phyloP scores from a whole-genome alignment of 2,888 invertebrate species.

The Chaitophorus viminalis region DNA sequence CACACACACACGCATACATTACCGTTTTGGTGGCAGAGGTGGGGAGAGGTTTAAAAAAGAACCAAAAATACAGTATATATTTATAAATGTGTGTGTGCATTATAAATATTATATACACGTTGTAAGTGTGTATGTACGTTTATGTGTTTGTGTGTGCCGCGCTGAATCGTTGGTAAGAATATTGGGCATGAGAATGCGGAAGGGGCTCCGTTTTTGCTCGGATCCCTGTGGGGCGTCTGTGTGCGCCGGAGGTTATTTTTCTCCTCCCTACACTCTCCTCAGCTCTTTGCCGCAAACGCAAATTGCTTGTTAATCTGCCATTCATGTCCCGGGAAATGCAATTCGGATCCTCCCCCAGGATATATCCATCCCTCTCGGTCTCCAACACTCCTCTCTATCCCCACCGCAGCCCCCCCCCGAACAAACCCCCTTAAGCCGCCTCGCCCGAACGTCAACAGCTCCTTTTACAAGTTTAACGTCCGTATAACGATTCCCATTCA shows the following conservation, averaged over 20 bases:
- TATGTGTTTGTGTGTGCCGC: not conserved
- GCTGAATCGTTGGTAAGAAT: not conserved
- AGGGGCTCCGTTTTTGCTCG: slow-evolving; percentile 28
- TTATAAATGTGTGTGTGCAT: not conserved
- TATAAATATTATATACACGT: too few relatives aligned
- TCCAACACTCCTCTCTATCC: not conserved
- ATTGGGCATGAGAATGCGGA: slow-evolving; percentile 2
- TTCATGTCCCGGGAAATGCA: slow-evolving; percentile 61
- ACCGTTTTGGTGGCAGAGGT: not conserved
- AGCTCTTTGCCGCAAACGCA: slow-evolving; percentile 59
- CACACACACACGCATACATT: not conserved
- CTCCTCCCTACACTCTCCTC: slow-evolving; percentile 23
- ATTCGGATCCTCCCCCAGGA: slow-evolving; percentile 62
- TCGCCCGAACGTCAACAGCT: slow-evolving; percentile 36
- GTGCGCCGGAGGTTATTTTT: slow-evolving; percentile 60
- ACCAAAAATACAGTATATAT: not conserved
- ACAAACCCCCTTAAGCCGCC: slow-evolving; percentile 1
- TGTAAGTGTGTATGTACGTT: not conserved
- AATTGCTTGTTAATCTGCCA: slow-evolving; percentile 63
- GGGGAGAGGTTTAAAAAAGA: not conserved
- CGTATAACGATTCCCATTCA: slow-evolving; percentile 61
- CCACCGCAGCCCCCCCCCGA: not conserved
- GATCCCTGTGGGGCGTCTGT: slow-evolving; percentile 51
- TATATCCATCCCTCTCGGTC: slow-evolving; percentile 51
- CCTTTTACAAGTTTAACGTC: slow-evolving; percentile 60